phyloP scores from a whole-genome alignment of 2,797 vertebrate genomes.

The Anguilla anguilla region DNA sequence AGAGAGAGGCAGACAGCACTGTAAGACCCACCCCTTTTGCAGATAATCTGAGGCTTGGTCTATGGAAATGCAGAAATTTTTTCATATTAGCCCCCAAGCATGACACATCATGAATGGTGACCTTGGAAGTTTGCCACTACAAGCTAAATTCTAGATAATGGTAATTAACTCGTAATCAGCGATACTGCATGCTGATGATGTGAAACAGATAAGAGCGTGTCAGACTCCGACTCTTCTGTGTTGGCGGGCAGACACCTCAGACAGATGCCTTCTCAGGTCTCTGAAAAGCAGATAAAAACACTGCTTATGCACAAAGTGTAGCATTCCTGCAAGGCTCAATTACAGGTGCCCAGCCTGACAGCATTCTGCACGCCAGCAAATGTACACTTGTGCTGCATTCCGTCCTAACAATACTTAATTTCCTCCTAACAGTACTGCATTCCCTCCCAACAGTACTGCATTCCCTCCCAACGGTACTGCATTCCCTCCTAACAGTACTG shows the following conservation, averaged over 20 bases:
- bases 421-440: too few relatives aligned
- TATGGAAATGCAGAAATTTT: neutral
- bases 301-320: neutral
- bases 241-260: neutral
- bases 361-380: too few relatives aligned
- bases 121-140: neutral
- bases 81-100: neutral
- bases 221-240: neutral
- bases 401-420: too few relatives aligned
- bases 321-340: neutral
- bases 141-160: neutral
- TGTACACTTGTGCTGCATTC: too few relatives aligned
- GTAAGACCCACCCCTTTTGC: neutral
- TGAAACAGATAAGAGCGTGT: neutral
- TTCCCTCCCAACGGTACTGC: too few relatives aligned
- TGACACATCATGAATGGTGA: neutral
- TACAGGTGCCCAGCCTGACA: neutral
- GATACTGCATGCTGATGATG: neutral
- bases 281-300: neutral
- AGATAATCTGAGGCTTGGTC: neutral
- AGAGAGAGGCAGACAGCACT: neutral
- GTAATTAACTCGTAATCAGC: neutral
- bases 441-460: too few relatives aligned
- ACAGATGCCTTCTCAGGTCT: neutral
- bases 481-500: too few relatives aligned